These are phyloP conservation scores for Astropecten irregularis DNA, from an alignment of 53 echinoderm and acorn worm genomes.

Conservation along the genomic window DNA sequence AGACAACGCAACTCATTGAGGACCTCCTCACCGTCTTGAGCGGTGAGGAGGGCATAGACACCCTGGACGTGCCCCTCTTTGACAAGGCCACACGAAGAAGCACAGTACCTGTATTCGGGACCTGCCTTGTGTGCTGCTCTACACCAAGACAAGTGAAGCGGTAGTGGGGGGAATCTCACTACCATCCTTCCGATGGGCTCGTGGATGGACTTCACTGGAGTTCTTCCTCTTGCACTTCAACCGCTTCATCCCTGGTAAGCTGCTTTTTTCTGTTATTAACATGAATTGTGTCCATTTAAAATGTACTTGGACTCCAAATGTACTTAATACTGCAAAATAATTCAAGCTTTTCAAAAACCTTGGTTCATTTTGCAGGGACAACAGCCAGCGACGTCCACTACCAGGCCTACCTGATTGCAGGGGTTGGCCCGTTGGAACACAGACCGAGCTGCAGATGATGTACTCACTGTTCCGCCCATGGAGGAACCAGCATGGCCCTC, in stretches of 20 bases:
- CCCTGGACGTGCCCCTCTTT: constrained; percentile 71
- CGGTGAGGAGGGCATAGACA: constrained; percentile 57
- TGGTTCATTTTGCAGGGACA: too few species aligned
- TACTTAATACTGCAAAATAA: constrained; percentile 33
- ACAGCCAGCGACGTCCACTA: too few species aligned
- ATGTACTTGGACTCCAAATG: neutral
- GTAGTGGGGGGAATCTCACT: too few species aligned
- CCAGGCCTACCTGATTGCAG: constrained; percentile 33
- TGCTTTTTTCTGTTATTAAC: neutral
- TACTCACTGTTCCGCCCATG: constrained; percentile 17
- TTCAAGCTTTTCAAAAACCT: constrained; percentile 72
- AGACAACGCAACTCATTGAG: constrained; percentile 61
- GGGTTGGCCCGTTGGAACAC: neutral
- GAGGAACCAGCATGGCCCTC: neutral
- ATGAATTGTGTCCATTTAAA: neutral
- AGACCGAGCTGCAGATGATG: neutral
- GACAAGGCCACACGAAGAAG: constrained; percentile 38
- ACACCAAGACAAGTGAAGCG: constrained; percentile 65
- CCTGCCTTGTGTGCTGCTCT: constrained; percentile 53
- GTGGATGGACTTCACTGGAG: too few species aligned
- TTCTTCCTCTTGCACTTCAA: constrained; percentile 71
- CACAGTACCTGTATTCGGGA: constrained; percentile 77
- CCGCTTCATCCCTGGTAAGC: too few species aligned
- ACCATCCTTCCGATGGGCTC: too few species aligned
- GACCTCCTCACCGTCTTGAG: constrained; percentile 54